Evolutionary conservation across 2,797 vertebrate genomes (phyloP).

Genomic region (Melanotaenia boesemani): DNA sequence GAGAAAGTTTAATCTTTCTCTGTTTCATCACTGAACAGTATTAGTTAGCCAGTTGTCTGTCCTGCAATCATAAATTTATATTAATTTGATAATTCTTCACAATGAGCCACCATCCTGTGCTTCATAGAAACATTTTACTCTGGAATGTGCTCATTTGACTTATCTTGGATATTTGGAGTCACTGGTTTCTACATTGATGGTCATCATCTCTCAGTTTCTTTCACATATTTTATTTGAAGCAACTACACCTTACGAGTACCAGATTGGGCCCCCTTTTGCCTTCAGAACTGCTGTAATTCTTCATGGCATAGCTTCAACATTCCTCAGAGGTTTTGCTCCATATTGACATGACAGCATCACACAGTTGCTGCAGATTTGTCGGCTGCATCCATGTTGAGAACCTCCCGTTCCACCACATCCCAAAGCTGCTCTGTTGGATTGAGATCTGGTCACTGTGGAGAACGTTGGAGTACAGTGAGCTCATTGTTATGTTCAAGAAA

Average conservation of each 20-base stretch:
- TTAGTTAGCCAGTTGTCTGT: not conserved
- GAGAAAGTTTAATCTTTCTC: not conserved
- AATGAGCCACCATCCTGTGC: no score
- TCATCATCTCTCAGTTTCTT: not conserved
- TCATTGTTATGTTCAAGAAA: no score
- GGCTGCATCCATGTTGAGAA: not conserved
- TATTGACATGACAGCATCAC: not conserved
- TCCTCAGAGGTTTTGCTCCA: not conserved
- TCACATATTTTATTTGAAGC: not conserved
- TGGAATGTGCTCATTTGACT: not conserved
- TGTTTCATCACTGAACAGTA: no score
- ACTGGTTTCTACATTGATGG: not conserved
- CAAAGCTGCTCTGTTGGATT: not conserved
- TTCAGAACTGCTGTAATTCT: not conserved
- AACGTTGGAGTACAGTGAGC: not conserved
- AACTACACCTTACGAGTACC: not conserved
- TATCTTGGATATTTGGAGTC: not conserved
- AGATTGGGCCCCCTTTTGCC: not conserved
- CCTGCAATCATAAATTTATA: not conserved
- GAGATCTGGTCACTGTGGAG: not conserved
- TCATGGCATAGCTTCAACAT: not conserved
- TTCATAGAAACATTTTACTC: not conserved
- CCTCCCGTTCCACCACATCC: not conserved
- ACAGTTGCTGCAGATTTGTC: not conserved
- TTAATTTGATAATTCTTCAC: not conserved